Base-by-base conservation (phyloP, 2,888 invertebrate genomes). In the Incurvaria masculella region DNA sequence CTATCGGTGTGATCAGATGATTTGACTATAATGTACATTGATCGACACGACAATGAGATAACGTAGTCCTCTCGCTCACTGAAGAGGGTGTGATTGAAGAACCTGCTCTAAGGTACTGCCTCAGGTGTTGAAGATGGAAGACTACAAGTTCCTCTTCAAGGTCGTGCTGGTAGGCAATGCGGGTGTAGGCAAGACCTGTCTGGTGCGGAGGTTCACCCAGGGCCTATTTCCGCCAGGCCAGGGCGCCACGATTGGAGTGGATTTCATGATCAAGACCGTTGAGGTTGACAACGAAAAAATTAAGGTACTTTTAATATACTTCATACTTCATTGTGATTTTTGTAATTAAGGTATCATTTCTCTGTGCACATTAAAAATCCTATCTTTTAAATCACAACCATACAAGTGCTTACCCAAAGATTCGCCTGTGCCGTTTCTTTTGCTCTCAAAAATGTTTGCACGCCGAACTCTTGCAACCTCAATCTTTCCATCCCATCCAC, bases 221-320 rank as follows among this genome's bases (percentile, higher is more conserved):
- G 97, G 97, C 2, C 78, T 97, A 44, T 98, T 98, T 76, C 97
- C 97, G 46, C 97, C 97, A 26, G 97, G 97, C 14, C 97, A 98
- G 79, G 97, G 97, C 57, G 97, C 97, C 49, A 98, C 97, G 2
- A 98, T 98, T 61, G 97, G 97, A 49, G 97, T 98, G 21, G 98
- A 98, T 81, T 98, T 98, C 70, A 97, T 98, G 97, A 97, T 98
- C 53, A 98, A 98, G 80, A 97, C 97, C 47, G 94, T 98, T 8
- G 96, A 97, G 82, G 93, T 98, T 49, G 96, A 94, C 61, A 92
- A 92, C 64, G 93, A 94, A 73, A 93, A 92, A 86, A 91, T 94
- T 59, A 94, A 94, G 85, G 91, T 92, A 79, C 70, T 64, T 57
- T 49, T 54, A 46, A 48, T 42, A 45, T 33, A 43, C 16, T 43